Base-by-base conservation (phyloP, 1,140 invertebrate genomes). In the Scaptomyza montana region DNA sequence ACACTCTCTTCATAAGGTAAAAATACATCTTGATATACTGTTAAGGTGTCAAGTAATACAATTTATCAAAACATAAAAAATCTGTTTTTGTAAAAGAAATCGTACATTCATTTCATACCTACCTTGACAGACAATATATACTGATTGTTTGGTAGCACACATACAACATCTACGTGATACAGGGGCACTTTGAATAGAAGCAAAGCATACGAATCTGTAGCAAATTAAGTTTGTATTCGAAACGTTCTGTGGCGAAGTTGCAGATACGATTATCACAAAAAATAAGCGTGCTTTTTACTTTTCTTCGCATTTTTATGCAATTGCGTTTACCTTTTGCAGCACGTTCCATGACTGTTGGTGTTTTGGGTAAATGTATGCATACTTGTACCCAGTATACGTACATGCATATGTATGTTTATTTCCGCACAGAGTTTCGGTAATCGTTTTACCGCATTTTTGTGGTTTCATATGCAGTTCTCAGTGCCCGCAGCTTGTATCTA, bases 401-500 rank as follows among this genome's bases (percentile, higher is more conserved):
- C 30, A 33, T 33, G 30, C 6, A 30, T 19, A 19, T 57, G 47
- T 50, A 57, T 36, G 47, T 12, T 41, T 3, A 57, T 12, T 41
- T 5, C 13, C 25, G 54, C 21, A 25, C 46, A 65, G 16, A 51
- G 60, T 79, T 79, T 79, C 36, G 80, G 80, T 84, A 84, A 77
- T 85, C 80, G 65, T 69, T 79, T 69, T 45, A 72, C 80, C 80
- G 73, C 80, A 62, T 80, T 84, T 85, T 85, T 73, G 80, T 74
- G 80, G 80, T 61, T 51, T 68, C 77, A 74, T 61, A 74, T 80
- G 68, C 73, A 62, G 56, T 71, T 62, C 63, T 72, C 64, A 39
- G 55, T 45, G 49, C 57, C 47, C 43, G 45, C 59, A 54, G 30
- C 66, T 9, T 47, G 77, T 49, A 55, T 46, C 41, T 57, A 68